phyloP scores from a whole-genome alignment of 1,140 invertebrate genomes.

The Apocrypta bakeri region DNA sequence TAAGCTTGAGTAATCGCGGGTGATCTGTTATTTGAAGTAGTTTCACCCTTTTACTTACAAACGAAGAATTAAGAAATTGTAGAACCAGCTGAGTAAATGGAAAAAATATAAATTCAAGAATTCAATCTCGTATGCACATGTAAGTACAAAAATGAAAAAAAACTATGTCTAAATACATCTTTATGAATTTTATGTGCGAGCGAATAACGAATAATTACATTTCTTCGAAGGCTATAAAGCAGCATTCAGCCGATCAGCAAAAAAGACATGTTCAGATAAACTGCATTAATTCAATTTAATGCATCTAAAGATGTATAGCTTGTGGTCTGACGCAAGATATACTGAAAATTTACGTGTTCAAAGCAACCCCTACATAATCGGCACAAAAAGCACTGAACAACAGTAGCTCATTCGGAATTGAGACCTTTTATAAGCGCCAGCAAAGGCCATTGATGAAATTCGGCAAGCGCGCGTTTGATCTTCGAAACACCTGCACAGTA shows the following conservation, averaged over 20 bases:
- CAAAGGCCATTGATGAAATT: conserved; percentile 23
- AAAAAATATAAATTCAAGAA: no score
- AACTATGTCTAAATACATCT: no score
- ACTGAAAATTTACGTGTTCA: neutral
- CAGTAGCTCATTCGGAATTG: no score
- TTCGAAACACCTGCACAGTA: conserved; percentile 17
- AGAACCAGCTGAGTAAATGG: no score
- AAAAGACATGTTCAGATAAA: neutral
- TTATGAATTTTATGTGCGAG: no score
- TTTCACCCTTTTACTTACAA: neutral
- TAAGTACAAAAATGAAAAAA: no score
- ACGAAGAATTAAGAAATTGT: no score
- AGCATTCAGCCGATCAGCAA: no score
- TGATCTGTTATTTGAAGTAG: neutral
- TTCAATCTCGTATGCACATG: no score
- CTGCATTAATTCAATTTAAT: neutral
- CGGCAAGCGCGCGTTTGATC: conserved; percentile 10
- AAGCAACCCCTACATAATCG: neutral
- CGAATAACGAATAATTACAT: no score
- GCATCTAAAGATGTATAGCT: no score
- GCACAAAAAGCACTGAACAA: neutral
- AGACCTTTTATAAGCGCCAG: neutral
- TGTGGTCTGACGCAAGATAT: neutral
- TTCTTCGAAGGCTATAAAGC: no score
- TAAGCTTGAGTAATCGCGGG: neutral